A percentile compares a stretch with the other conserved stretches of the same genome.
These are phyloP conservation scores for Carcina quercana DNA, from an alignment of 2,888 invertebrate genomes.

Conservation along the genomic window DNA sequence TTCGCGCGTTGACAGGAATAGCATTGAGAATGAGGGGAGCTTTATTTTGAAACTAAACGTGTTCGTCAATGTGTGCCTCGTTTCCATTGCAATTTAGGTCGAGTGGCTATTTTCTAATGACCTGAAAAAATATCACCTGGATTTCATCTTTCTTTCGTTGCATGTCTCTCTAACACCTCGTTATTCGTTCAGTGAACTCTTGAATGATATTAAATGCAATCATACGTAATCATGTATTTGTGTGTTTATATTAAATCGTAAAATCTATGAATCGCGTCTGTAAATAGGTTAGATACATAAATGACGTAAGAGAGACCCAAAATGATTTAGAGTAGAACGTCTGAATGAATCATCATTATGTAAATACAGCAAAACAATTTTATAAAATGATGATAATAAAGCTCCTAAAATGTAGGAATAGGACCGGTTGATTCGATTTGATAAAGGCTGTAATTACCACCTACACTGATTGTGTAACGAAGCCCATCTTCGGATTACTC, in stretches of 20 bases:
- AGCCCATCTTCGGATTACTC: conserved; percentile 16
- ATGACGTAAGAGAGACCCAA: conserved; percentile 8
- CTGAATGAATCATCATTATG: conserved; percentile 2
- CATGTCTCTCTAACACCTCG: conserved; percentile 12
- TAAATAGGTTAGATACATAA: conserved; percentile 26
- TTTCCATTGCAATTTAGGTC: conserved; percentile 25
- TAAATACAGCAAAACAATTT: background rate
- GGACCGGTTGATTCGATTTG: conserved; percentile 14
- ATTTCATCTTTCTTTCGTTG: conserved; percentile 2
- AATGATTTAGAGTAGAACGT: background rate
- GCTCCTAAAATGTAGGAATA: conserved; percentile 15
- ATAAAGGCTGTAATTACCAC: conserved; percentile 34
- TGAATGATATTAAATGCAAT: too few species aligned
- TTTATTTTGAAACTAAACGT: conserved; percentile 54
- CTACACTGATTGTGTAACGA: conserved; percentile 21
- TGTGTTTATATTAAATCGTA: conserved; percentile 31
- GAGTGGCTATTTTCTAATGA: conserved; percentile 5
- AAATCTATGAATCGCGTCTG: conserved; percentile 30
- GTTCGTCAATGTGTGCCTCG: conserved; percentile 31
- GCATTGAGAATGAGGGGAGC: conserved; percentile 50
- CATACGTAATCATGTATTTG: too few species aligned
- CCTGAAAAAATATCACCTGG: conserved; percentile 5
- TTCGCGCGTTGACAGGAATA: conserved; percentile 46
- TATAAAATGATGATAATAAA: conserved; percentile 2
- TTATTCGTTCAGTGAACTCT: conserved; percentile 43